phyloP scores from a whole-genome alignment of 2,888 invertebrate species.

The Melipona bicolor region DNA sequence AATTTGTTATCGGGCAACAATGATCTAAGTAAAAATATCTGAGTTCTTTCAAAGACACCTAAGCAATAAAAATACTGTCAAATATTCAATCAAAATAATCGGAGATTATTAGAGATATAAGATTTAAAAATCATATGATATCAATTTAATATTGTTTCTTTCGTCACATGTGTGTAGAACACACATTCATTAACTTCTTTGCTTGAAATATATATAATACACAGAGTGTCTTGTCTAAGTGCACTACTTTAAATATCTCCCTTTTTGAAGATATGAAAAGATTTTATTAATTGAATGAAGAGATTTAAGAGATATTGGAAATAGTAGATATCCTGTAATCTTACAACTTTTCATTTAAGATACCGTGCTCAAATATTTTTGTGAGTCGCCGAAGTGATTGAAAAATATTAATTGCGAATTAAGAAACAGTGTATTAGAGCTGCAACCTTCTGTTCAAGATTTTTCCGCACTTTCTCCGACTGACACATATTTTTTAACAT shows the following conservation, averaged over 20 bases:
- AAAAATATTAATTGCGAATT: not conserved
- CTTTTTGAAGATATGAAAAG: no score
- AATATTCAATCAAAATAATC: not conserved
- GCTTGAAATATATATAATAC: no score
- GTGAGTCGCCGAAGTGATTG: rapidly evolving
- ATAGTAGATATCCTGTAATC: no score
- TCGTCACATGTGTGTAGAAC: no score
- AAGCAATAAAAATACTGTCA: constrained; percentile 25
- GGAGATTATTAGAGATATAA: not conserved
- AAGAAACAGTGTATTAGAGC: not conserved
- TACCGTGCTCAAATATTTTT: not conserved
- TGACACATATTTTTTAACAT: constrained; percentile 89
- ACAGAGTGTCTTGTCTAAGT: no score
- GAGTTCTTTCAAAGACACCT: constrained; percentile 88
- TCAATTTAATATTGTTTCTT: no score
- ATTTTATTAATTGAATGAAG: no score
- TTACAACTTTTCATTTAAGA: no score
- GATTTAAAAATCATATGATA: not conserved
- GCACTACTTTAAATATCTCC: no score
- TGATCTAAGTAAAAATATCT: constrained; percentile 93
- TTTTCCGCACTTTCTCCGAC: constrained; percentile 84
- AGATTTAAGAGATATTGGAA: no score
- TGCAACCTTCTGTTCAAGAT: constrained; percentile 85
- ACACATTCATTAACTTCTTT: no score
- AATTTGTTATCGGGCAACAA: constrained; percentile 88